Base-by-base conservation (phyloP, 2,888 invertebrate genomes). In the Brenthis daphne region DNA sequence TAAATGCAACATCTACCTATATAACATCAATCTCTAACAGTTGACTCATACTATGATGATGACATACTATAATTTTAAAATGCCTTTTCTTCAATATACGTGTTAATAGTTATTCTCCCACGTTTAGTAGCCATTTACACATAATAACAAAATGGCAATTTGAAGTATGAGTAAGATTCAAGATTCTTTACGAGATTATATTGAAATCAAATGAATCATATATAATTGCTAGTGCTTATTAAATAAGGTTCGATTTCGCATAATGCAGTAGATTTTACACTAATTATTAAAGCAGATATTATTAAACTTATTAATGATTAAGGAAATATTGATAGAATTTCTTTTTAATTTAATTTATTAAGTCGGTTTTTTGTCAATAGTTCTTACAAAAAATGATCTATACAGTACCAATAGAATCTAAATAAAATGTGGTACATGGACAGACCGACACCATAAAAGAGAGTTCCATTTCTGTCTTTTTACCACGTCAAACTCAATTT, bases 81-180 rank as follows among this genome's bases (percentile, higher is more conserved):
- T 51, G 13, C 24, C 47, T 64, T 64, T 61, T 65, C 67, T 33
- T 64, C 51, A 29, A 14, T 20, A 60, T 66, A 67, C 50, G 56
- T 57, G 54, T 53, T 51, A 64, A 57, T 64, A 51, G 60, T 47
- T 13, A 63, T 73, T 68, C 69, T 71, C 73, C 71, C 73, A 73
- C 69, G 71, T 67, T 73, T 68, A 67, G 50, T 2, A 51, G 6
- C 61, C 53, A 70, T 65, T 91, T 69, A 61, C 51, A 61, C 24
- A 48, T 47, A 55, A 67, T 61, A 50, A 56, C 51, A 55, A 37
- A n/a, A 61, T 54, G 48, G 55, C 51, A 37, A 51, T 61, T 48
- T 67, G 60, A 67, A 20, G 37, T 4, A 56, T 61, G 60, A 60
- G 29, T 63, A 37, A 53, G 51, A 53, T 61, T n/a, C 11, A 6